Evolutionary conservation across 2,113 vertebrate genomes (phyloP).

Genomic region (Alligator mississippiensis): DNA sequence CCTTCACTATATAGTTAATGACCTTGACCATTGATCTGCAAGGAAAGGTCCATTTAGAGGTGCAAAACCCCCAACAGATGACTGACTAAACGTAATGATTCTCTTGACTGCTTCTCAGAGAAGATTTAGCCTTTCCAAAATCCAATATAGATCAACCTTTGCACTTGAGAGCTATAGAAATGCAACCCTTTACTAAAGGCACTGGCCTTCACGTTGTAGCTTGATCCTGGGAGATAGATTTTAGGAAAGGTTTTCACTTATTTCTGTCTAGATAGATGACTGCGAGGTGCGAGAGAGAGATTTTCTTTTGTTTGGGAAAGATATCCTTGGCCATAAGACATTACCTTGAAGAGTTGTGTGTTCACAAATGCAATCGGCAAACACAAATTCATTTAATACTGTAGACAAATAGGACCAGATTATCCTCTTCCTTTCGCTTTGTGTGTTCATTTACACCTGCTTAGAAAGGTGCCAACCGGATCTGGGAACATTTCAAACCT

Average conservation of each 20-base stretch:
- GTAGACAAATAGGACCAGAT: accelerated
- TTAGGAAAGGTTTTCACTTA: not conserved
- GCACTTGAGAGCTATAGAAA: not conserved
- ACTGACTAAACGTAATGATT: not conserved
- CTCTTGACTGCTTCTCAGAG: not conserved
- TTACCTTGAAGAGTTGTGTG: not conserved
- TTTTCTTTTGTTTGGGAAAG: not conserved
- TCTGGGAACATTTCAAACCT: not conserved
- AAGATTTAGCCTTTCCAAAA: conserved; percentile 28
- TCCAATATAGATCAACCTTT: not conserved
- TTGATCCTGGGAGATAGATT: not conserved
- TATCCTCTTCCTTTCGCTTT: not conserved
- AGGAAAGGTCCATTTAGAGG: not conserved
- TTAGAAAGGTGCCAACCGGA: not conserved
- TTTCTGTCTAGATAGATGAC: not conserved
- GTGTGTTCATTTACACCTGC: not conserved
- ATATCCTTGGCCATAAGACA: not conserved
- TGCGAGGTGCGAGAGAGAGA: not conserved
- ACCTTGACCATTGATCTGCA: not conserved
- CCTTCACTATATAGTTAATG: accelerated
- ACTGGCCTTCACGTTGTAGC: not conserved
- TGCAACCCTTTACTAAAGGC: not conserved
- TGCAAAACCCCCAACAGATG: not conserved
- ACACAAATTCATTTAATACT: not conserved
- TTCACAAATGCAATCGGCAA: not conserved